Evolutionary conservation across 1,140 invertebrate species (phyloP), one percentile per base, ranked within the genome.

Genomic region (Caerostris extrusa): DNA sequence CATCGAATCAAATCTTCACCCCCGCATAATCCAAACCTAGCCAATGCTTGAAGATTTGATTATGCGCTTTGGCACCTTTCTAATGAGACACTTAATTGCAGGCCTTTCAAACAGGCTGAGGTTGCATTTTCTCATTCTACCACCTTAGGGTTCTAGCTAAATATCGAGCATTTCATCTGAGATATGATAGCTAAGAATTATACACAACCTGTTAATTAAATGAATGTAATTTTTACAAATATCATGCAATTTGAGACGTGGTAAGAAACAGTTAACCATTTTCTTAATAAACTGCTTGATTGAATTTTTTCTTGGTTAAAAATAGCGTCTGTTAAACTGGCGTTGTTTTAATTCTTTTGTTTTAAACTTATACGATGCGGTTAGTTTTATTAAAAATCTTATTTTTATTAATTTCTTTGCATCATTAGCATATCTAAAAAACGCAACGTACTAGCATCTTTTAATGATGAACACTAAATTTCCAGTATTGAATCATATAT

Each of bases 51-150:
- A 5, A 50, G 34, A 77, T 77, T 10, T 53, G 50, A 50, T 77
- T 77, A 53, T 77, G 34, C 8, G 8, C 71, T 77, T 77, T 77
- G 71, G 71, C 34, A 50, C 71, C 10, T 53, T 77, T 77, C 71
- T 77, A 77, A 77, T 53, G 69, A 77, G 69, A 77, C 50, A 77
- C 50, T 12, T 77, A 77, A 77, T 77, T 77, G 69, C 69, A 12
- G 12, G 10, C 8, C 71, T 8, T 77, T 14, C 34, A 12, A 53
- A 77, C 50, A 4, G 10, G 71, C 34, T 14, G 71, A 77, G 10
- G 71, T 50, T 50, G 10, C 34, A 53, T 77, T 77, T 77, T 64
- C 8, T 5, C 10, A 50, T 7, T 34, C 7, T 14, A 12, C 53
- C 19, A 77, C 71, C 34, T 53, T 77, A 50, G 69, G 19, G 69